Percentiles rank a stretch among this genome's conserved stretches.
phyloP scores from a whole-genome alignment of 1,140 invertebrate genomes.

The Brachionus sp. region DNA sequence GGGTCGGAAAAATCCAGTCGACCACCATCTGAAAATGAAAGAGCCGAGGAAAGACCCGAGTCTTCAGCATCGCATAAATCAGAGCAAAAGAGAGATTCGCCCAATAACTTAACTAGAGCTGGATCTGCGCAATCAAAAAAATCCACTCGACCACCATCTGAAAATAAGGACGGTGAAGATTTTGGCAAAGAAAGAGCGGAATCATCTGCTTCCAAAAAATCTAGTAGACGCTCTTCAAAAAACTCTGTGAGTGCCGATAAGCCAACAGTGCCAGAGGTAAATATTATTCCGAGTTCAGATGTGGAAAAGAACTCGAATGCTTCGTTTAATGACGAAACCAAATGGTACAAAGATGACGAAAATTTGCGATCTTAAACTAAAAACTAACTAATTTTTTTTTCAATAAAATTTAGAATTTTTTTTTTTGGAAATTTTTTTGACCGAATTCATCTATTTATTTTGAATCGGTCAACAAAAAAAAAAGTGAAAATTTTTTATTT shows the following conservation, averaged over 20 bases:
- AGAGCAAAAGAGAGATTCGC: not conserved
- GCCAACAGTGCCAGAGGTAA: not conserved
- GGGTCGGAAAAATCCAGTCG: not conserved
- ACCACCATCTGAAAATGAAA: not conserved
- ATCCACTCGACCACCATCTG: not conserved
- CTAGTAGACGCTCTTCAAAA: not conserved
- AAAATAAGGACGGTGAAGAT: not conserved
- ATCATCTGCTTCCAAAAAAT: not conserved
- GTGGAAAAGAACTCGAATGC: not conserved
- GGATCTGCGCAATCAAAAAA: not conserved
- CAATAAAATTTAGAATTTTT: no score
- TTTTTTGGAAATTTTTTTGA: no score
- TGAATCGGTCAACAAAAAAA: no score
- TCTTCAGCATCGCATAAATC: not conserved
- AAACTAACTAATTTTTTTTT: not conserved
- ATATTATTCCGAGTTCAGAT: constrained; percentile 12
- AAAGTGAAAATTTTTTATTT: no score
- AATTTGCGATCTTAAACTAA: not conserved
- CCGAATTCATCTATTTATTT: no score
- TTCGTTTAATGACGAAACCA: constrained; percentile 22
- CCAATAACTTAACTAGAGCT: not conserved
- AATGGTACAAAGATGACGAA: constrained; percentile 12
- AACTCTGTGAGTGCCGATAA: not conserved
- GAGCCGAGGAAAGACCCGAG: not conserved
- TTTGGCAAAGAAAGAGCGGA: not conserved